Evolutionary conservation across 2,888 invertebrate species (phyloP).

Genomic region (Eumacrocentrus americanus): DNA sequence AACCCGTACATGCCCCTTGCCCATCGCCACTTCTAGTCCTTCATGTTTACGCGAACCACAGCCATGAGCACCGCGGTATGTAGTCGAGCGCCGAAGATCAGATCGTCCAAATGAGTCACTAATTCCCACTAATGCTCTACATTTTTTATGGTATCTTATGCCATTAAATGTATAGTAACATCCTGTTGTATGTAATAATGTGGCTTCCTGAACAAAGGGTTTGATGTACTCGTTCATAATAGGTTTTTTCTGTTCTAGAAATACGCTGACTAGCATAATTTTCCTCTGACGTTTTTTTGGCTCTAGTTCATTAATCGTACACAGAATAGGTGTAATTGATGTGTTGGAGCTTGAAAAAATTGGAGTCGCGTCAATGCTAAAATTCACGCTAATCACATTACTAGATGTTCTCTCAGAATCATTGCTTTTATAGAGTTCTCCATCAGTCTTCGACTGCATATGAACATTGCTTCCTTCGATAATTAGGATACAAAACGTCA

Average conservation of each 20-base stretch:
- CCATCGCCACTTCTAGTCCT: neutral
- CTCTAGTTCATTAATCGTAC: neutral
- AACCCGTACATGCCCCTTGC: constrained; percentile 5
- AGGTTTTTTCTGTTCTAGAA: neutral
- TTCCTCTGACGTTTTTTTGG: too few species aligned
- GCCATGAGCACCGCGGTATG: constrained; percentile 1
- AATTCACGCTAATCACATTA: too few species aligned
- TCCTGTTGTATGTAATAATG: too few species aligned
- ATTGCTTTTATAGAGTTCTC: neutral
- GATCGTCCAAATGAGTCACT: neutral
- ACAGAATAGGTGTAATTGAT: neutral
- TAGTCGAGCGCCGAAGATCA: neutral
- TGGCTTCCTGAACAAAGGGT: too few species aligned
- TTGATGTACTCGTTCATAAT: neutral
- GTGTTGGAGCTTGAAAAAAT: neutral
- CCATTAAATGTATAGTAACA: neutral
- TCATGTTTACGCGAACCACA: constrained; percentile 5
- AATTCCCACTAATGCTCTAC: neutral
- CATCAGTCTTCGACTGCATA: neutral
- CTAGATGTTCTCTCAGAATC: neutral
- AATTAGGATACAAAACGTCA: neutral
- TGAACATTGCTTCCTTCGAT: neutral
- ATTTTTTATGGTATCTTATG: constrained; percentile 1
- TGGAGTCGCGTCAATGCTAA: neutral
- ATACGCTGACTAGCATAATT: neutral